Base-by-base conservation (phyloP, 2,888 invertebrate species). In the Plemyria rubiginata region DNA sequence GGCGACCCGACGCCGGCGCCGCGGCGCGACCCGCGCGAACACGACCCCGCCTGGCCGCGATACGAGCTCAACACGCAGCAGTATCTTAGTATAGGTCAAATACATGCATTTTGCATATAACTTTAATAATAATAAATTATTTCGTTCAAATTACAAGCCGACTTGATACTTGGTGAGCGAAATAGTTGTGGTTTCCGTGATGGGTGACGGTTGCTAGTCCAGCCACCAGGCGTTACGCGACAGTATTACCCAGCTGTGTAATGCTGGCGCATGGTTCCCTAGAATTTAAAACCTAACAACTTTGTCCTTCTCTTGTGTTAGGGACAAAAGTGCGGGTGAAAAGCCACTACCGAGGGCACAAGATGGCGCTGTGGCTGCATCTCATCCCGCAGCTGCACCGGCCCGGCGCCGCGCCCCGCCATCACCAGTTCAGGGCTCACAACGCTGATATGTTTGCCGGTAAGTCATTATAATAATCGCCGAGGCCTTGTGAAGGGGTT, bases 351-450 rank as follows among this genome's bases (percentile, higher is more conserved):
- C 94, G 97, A 22, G 97, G 97, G 0, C 97, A 97, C 90, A 97
- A 97, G 91, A 96, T 98, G 95, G 97, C 97, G 58, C 94, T 97
- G 66, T 98, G 98, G 98, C 87, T 97, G 72, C 97, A 97, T 79
- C 94, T 97, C 58, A 95, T 97, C 70, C 97, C 97, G 13, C 97
- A 97, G 83, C 94, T 97, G 67, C 97, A 97, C 88, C 95, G 96
- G 71, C 96, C 96, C 0, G 96, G 96, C 4, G 85, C 85, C 9
- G 81, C 85, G 94, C 96, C 75, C 93, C 94, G 76, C 0, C 96
- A 96, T 78, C 96, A 96, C 84, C 97, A 97, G 88, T 96, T 97
- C 79, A 94, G 96, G 22, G 75, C 86, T 15, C 94, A 77, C 1
- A 85, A 96, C 68, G 95, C 96, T 9, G 95, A 96, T 80, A 96